These are phyloP conservation scores for Brachyhypopomus gauderio DNA, from an alignment of 2,113 vertebrate species.

Conservation along the genomic window DNA sequence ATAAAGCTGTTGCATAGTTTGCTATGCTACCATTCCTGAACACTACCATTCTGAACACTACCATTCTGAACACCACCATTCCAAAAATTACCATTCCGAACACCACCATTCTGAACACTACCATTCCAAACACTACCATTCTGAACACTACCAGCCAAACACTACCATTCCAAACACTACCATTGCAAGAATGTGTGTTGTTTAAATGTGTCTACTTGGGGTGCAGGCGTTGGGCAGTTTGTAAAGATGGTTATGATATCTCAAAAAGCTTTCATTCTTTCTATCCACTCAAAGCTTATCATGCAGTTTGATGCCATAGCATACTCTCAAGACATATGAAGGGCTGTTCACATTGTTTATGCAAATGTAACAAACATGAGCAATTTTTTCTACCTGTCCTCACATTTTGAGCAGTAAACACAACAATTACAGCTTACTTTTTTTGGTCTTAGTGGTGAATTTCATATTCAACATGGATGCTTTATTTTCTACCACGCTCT, in stretches of 20 bases:
- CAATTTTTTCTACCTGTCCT: conserved; percentile 1
- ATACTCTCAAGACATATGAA: not conserved
- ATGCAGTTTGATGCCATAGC: not conserved
- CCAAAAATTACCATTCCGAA: not conserved
- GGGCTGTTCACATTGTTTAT: not conserved
- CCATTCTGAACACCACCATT: not conserved
- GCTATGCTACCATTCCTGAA: not conserved
- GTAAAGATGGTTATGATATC: not conserved
- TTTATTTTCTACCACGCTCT: not conserved
- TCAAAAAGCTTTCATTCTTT: not conserved
- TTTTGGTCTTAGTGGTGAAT: not conserved
- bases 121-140: not conserved
- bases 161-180: not conserved
- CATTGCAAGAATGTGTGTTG: not conserved
- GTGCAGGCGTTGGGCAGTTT: not conserved
- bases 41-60: conserved; percentile 2
- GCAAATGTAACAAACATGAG: not conserved
- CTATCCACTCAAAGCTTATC: not conserved
- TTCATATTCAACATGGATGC: conserved; percentile 18
- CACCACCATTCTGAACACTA: not conserved
- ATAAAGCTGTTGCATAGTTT: conserved; percentile 27
- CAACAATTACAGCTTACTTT: conserved; percentile 25
- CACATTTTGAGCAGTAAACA: not conserved
- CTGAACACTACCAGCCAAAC: not conserved
- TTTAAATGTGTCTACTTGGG: not conserved